A percentile compares a stretch with the other conserved stretches of the same genome.
Conservation (phyloP, 2,888 invertebrate genomes). For the Drosophila recens region DNA sequence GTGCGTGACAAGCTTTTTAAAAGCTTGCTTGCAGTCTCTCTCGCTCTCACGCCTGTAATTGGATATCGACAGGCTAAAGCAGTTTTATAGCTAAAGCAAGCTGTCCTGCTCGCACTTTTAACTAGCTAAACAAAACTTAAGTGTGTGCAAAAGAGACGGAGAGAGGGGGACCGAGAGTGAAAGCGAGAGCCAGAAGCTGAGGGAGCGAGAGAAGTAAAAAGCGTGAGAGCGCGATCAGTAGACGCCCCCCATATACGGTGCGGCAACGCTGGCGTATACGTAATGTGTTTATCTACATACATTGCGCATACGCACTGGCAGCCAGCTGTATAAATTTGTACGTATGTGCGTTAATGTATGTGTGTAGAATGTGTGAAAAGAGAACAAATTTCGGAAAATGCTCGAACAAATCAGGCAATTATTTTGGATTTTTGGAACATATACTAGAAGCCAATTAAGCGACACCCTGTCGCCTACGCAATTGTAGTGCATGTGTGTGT, state of each 20-base stretch:
- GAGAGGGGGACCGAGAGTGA: neutral
- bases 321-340: slow-evolving; percentile 5
- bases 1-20: neutral
- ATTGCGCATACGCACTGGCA: slow-evolving; percentile 74
- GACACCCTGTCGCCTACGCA: slow-evolving; percentile 26
- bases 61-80: slow-evolving; percentile 44
- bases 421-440: slow-evolving; percentile 58
- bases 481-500: neutral
- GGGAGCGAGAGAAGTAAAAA: neutral
- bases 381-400: slow-evolving; percentile 11
- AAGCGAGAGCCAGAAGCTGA: neutral
- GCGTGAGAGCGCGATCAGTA: slow-evolving; percentile 33
- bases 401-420: slow-evolving; percentile 34
- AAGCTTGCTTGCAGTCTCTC: neutral
- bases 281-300: slow-evolving; percentile 57
- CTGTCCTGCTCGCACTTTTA: slow-evolving; percentile 38
- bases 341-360: slow-evolving; percentile 6
- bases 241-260: slow-evolving; percentile 72
- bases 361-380: neutral
- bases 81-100: slow-evolving; percentile 5
- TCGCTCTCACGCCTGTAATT: slow-evolving; percentile 40
- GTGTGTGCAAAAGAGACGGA: neutral
- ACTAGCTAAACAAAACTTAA: neutral
- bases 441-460: slow-evolving; percentile 34
- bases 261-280: slow-evolving; percentile 67